These are phyloP conservation scores for Coranthus polyacanthus DNA, from an alignment of 2,797 vertebrate species.

Conservation along the genomic window DNA sequence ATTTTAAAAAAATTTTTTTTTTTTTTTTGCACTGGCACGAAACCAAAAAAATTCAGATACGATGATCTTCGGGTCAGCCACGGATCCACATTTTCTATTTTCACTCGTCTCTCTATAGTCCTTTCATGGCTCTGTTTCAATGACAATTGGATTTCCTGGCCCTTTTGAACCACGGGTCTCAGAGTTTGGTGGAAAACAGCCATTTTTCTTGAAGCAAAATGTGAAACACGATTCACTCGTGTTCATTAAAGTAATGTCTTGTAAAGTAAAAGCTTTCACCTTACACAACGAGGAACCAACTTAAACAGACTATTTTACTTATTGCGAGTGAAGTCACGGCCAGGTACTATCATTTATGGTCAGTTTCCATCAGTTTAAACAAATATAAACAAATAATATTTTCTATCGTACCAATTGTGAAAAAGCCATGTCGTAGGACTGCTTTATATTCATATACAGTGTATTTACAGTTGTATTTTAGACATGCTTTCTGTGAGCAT, in stretches of 20 bases:
- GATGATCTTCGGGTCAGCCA: not conserved
- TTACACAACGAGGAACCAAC: not conserved
- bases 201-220: not conserved
- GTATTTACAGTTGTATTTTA: no score
- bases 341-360: no score
- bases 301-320: not conserved
- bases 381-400: no score
- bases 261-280: not conserved
- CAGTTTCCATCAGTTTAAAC: no score
- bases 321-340: no score
- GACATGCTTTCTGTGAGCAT: no score
- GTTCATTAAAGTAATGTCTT: not conserved
- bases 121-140: conserved; percentile 15
- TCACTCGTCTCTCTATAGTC: conserved; percentile 13
- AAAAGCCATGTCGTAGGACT: no score
- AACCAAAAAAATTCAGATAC: conserved; percentile 10
- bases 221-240: not conserved
- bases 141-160: conserved; percentile 12
- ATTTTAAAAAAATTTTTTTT: no score
- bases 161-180: not conserved
- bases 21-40: not conserved
- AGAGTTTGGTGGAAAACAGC: not conserved
- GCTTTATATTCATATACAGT: no score
- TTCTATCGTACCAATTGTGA: no score
- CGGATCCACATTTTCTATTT: conserved; percentile 10